A percentile compares a stretch with the other conserved stretches of the same genome.
phyloP scores from a whole-genome alignment of 2,888 invertebrate species.

The Volucella inanis region DNA sequence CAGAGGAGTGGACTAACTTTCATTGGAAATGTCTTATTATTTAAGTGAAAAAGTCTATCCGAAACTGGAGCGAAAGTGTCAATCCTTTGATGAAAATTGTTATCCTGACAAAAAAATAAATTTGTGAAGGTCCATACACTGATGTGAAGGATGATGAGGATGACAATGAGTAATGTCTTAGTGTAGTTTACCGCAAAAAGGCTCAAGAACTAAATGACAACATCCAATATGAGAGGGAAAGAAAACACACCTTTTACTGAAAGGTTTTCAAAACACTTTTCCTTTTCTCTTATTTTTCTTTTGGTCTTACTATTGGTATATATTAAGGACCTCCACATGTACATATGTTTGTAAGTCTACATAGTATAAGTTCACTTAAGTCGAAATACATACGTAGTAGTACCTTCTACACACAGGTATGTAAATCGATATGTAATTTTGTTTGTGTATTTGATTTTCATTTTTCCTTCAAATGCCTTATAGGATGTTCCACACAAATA shows the following conservation, averaged over 20 bases:
- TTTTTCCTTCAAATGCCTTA: slow-evolving; percentile 7
- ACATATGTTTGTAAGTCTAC: neutral
- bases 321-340: neutral
- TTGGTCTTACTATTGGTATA: slow-evolving; percentile 1
- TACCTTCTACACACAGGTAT: neutral
- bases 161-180: too few relatives aligned
- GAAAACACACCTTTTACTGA: slow-evolving; percentile 22
- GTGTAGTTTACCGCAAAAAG: too few relatives aligned
- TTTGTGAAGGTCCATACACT: too few relatives aligned
- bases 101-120: too few relatives aligned
- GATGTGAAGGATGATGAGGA: too few relatives aligned
- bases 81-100: too few relatives aligned
- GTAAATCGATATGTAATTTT: too few relatives aligned
- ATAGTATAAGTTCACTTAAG: slow-evolving; percentile 8
- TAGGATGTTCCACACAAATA: slow-evolving; percentile 25
- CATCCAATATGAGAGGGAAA: slow-evolving; percentile 12
- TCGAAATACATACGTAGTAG: slow-evolving; percentile 1
- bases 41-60: too few relatives aligned
- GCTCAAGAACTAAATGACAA: slow-evolving; percentile 9
- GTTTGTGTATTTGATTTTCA: neutral
- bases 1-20: too few relatives aligned
- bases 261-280: slow-evolving; percentile 41
- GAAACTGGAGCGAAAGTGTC: too few relatives aligned
- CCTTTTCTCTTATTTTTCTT: neutral
- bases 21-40: too few relatives aligned